Evolutionary conservation across 2,888 invertebrate species (phyloP).

Genomic region (Lasioglossum calceatum): DNA sequence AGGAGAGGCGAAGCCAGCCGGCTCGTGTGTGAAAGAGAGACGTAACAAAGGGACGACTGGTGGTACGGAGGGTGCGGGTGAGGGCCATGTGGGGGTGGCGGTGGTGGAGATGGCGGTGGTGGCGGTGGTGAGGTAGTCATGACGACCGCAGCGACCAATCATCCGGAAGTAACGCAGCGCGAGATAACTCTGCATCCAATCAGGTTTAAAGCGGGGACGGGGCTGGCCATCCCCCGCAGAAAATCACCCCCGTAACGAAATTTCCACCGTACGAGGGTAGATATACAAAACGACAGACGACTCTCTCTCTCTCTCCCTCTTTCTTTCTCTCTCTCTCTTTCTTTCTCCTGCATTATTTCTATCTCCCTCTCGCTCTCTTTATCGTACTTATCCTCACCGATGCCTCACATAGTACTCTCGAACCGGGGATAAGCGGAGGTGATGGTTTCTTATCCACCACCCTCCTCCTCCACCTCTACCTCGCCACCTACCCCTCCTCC

Average conservation of each 20-base stretch:
- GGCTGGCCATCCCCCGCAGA: slow-evolving; percentile 75
- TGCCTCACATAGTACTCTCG: slow-evolving; percentile 50
- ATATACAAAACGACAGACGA: slow-evolving; percentile 76
- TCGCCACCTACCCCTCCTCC: slow-evolving; percentile 47
- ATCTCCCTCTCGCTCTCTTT: slow-evolving; percentile 14
- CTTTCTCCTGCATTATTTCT: slow-evolving; percentile 21
- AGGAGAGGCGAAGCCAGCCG: not conserved
- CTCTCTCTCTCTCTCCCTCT: slow-evolving; percentile 51
- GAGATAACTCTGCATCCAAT: slow-evolving; percentile 85
- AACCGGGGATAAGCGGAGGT: slow-evolving; percentile 61
- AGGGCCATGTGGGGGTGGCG: slow-evolving; percentile 69
- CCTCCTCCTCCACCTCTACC: slow-evolving; percentile 48
- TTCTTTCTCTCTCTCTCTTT: slow-evolving; percentile 39
- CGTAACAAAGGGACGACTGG: slow-evolving; percentile 41
- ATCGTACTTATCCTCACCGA: slow-evolving; percentile 43
- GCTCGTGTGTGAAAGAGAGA: slow-evolving; percentile 34
- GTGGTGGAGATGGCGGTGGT: slow-evolving; percentile 75
- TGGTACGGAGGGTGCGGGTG: slow-evolving; percentile 48
- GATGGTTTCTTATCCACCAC: slow-evolving; percentile 60
- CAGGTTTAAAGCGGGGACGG: slow-evolving; percentile 83
- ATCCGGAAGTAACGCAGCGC: slow-evolving; percentile 84
- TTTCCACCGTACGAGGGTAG: slow-evolving; percentile 78
- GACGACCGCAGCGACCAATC: slow-evolving; percentile 84
- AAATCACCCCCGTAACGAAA: slow-evolving; percentile 78
- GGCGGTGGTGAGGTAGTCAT: slow-evolving; percentile 81